Conservation (phyloP, 2,888 invertebrate genomes). For the Mamestra brassicae region DNA sequence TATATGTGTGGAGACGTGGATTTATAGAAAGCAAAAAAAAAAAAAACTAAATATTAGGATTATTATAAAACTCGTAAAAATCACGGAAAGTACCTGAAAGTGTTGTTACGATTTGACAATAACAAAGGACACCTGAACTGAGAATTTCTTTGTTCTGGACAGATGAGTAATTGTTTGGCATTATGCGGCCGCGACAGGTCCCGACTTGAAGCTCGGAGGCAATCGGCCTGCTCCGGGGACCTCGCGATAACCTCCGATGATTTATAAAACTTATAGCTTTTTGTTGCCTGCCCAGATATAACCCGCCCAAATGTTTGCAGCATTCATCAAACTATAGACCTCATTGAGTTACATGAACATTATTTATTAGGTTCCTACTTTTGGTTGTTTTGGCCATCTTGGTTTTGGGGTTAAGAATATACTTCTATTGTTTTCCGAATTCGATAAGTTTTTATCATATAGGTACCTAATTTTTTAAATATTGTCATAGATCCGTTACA, state of each 20-base stretch:
- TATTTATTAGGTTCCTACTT: constrained; percentile 2
- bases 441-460: neutral
- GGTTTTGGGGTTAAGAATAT: neutral
- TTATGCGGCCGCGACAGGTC: constrained; percentile 82
- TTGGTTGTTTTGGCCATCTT: neutral
- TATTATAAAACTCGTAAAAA: neutral
- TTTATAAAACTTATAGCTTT: constrained; percentile 65
- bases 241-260: constrained; percentile 80
- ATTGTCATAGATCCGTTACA: neutral
- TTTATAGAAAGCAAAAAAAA: no score
- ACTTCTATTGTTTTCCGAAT: neutral
- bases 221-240: constrained; percentile 77
- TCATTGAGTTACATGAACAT: constrained; percentile 16
- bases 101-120: constrained; percentile 26
- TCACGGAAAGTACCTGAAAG: constrained; percentile 23
- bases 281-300: constrained; percentile 61
- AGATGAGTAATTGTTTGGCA: constrained; percentile 72
- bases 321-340: constrained; percentile 25
- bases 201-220: constrained; percentile 81
- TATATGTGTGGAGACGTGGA: neutral
- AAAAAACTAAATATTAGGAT: no score
- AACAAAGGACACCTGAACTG: constrained; percentile 61
- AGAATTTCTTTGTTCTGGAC: constrained; percentile 63
- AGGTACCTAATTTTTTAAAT: neutral
- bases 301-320: constrained; percentile 28